Base-by-base conservation (phyloP, 1,140 invertebrate genomes). In the Scaptomyza pallida region DNA sequence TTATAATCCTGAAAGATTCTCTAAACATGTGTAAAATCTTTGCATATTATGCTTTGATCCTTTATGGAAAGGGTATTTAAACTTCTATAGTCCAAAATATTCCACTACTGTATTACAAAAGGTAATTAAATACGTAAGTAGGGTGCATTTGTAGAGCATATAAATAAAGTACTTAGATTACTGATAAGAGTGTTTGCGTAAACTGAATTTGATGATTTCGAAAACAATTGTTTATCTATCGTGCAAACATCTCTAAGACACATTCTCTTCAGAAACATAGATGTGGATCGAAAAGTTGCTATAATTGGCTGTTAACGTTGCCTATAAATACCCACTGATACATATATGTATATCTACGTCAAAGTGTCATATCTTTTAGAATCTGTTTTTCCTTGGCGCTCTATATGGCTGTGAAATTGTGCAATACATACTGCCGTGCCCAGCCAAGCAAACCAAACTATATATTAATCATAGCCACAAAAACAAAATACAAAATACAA, bases 381-480 rank as follows among this genome's bases (percentile, higher is more conserved):
- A 44, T 43, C 26, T 21, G 2, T 40, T 12, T 23, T 45, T 4
- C 23, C 6, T 37, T 41, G n/a, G 13, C 37, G 41, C 19, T 64
- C 13, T 47, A 2, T 51, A 62, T 55, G 35, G 16, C 54, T 67
- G 48, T 44, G 45, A 60, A 51, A 35, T 51, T 67, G 45, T 59
- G 54, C 35, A 64, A 48, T 15, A n/a, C 23, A 35, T 10, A 43
- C 19, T 3, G 8, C 15, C 9, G 2, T 37, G 17, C 2, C 47
- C 2, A 12, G 15, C 6, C n/a, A 51, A 2, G 12, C 12, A 41
- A n/a, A 41, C 16, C 12, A 33, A 37, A 13, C 17, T 50, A 37
- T 3, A 37, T 37, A 72, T 72, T 72, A 72, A 65, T 72, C 68
- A 65, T 67, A 8, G n/a, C 30, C 44, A 51, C 17, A 21, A 30